A percentile compares a stretch with the other conserved stretches of the same genome.
These are phyloP conservation scores for Bemisia tabaci DNA, from an alignment of 1,140 invertebrate genomes.

Conservation along the genomic window DNA sequence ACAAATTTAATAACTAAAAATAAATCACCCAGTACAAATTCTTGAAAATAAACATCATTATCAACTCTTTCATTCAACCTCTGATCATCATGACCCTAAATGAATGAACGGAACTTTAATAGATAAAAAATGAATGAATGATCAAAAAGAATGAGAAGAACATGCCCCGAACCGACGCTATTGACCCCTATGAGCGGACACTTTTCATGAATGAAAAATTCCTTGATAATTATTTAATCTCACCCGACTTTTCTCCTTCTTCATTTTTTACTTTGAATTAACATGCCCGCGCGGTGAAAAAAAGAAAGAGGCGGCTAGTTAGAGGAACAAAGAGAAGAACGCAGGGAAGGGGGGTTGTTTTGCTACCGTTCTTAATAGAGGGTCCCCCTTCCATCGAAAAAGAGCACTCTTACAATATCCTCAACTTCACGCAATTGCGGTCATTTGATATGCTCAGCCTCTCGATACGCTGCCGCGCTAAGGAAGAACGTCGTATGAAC, in stretches of 20 bases:
- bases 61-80: too few relatives aligned
- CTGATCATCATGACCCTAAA: too few relatives aligned
- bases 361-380: neutral
- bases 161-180: too few relatives aligned
- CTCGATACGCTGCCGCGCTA: constrained; percentile 1
- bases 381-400: neutral
- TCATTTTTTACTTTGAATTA: too few relatives aligned
- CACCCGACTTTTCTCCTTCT: neutral
- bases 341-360: neutral
- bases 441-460: constrained; percentile 8
- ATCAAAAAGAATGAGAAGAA: too few relatives aligned
- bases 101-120: too few relatives aligned
- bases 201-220: neutral
- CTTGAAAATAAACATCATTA: too few relatives aligned
- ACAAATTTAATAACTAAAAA: too few relatives aligned
- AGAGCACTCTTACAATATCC: neutral
- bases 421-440: constrained; percentile 5
- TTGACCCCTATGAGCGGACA: too few relatives aligned
- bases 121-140: too few relatives aligned
- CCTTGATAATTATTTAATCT: neutral
- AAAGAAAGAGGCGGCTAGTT: neutral
- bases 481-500: too few relatives aligned
- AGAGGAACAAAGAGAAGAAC: neutral
- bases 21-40: too few relatives aligned
- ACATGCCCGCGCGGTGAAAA: neutral